Evolutionary conservation across 2,888 invertebrate genomes (phyloP).

Genomic region (Priocnemis perturbator): DNA sequence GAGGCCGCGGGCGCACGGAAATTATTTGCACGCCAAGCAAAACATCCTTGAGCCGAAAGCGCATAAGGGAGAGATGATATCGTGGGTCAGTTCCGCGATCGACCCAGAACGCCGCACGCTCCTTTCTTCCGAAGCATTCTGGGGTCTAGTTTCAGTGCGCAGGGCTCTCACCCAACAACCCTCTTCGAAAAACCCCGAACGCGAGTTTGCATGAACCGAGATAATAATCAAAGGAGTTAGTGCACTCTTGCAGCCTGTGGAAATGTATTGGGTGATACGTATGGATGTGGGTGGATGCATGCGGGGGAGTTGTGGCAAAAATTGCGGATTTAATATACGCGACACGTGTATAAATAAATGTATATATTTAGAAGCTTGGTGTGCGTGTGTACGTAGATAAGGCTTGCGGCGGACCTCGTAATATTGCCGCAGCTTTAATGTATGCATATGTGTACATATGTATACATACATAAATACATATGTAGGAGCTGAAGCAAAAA

Average conservation of each 20-base stretch:
- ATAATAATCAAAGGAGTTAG: constrained; percentile 21
- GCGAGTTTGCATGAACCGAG: constrained; percentile 22
- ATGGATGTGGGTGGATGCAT: no score
- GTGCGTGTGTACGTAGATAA: no score
- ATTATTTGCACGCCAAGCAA: constrained; percentile 32
- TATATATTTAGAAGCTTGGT: no score
- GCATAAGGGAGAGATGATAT: constrained; percentile 28
- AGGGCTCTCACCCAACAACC: neutral
- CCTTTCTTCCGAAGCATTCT: constrained; percentile 6
- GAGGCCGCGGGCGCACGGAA: constrained; percentile 9
- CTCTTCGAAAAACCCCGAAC: constrained; percentile 3
- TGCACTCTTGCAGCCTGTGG: neutral
- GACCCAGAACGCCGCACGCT: constrained; percentile 1
- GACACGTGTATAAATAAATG: no score
- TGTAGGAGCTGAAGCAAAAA: no score
- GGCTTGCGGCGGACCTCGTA: no score
- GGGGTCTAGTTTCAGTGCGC: neutral
- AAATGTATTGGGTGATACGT: no score
- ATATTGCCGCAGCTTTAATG: no score
- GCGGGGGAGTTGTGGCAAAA: no score
- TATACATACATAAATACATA: no score
- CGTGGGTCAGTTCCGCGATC: constrained; percentile 9
- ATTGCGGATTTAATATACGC: no score
- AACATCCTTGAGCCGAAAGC: constrained; percentile 31
- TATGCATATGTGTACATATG: no score